These are phyloP conservation scores for Tetrax tetrax DNA, from an alignment of 2,113 vertebrate species.

Conservation along the genomic window DNA sequence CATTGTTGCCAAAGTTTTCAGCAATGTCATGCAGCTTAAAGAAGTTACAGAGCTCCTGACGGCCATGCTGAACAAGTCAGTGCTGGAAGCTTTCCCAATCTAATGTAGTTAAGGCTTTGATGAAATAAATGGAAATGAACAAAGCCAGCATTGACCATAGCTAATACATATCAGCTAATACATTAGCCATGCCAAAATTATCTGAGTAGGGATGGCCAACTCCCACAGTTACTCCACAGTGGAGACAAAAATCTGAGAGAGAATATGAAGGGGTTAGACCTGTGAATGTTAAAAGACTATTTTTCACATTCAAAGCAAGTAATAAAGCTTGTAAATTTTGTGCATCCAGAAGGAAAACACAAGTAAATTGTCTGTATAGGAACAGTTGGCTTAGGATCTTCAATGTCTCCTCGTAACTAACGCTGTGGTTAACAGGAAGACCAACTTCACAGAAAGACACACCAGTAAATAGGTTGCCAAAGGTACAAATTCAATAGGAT, in stretches of 20 bases:
- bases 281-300: neutral
- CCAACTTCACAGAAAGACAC: neutral
- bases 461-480: neutral
- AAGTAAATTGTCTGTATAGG: neutral
- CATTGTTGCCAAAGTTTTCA: neutral
- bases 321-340: neutral
- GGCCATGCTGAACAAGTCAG: neutral
- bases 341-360: neutral
- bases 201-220: neutral
- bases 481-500: constrained; percentile 4
- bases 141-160: neutral
- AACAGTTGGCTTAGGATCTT: neutral
- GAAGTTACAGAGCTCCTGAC: neutral
- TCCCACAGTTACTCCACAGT: neutral
- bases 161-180: neutral
- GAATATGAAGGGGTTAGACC: neutral
- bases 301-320: neutral
- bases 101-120: neutral
- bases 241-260: neutral
- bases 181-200: neutral
- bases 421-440: neutral
- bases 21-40: neutral
- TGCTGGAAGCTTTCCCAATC: neutral
- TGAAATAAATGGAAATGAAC: neutral
- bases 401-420: neutral